Evolutionary conservation across 2,113 vertebrate species (phyloP).

Genomic region (Onychorhynchus coronatus): DNA sequence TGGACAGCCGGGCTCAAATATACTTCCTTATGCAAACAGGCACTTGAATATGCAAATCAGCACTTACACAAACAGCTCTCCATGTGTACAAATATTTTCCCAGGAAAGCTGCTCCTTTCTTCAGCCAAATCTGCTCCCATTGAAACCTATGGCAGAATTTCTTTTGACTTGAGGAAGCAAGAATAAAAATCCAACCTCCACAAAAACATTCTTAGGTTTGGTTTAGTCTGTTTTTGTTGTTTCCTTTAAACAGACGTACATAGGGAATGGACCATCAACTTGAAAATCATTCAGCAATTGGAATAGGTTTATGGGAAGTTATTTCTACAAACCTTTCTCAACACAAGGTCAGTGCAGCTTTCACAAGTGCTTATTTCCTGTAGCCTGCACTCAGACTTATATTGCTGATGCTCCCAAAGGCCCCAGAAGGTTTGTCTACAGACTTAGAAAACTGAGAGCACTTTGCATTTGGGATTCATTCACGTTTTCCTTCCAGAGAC

Average conservation of each 20-base stretch:
- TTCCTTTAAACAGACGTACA: not conserved
- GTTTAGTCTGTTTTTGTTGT: not conserved
- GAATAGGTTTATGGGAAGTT: not conserved
- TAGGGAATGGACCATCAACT: not conserved
- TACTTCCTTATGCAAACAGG: not conserved
- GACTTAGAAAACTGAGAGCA: not conserved
- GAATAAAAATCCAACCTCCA: not conserved
- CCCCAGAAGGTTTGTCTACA: not conserved
- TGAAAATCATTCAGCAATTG: not conserved
- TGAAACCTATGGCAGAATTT: not conserved
- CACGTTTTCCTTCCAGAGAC: not conserved
- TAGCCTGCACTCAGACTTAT: not conserved
- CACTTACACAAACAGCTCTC: not conserved
- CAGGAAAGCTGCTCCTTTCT: not conserved
- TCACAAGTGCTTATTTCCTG: not conserved
- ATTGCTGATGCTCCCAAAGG: not conserved
- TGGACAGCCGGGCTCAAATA: not conserved
- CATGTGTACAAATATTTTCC: not conserved
- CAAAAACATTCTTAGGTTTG: not conserved
- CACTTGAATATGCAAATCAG: not conserved
- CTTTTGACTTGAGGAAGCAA: not conserved
- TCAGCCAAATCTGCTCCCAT: not conserved
- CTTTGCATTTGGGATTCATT: not conserved
- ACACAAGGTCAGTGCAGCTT: not conserved
- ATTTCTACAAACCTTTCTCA: not conserved